These are phyloP conservation scores for Proteles cristata DNA, from an alignment of 2,113 vertebrate species.

Conservation along the genomic window DNA sequence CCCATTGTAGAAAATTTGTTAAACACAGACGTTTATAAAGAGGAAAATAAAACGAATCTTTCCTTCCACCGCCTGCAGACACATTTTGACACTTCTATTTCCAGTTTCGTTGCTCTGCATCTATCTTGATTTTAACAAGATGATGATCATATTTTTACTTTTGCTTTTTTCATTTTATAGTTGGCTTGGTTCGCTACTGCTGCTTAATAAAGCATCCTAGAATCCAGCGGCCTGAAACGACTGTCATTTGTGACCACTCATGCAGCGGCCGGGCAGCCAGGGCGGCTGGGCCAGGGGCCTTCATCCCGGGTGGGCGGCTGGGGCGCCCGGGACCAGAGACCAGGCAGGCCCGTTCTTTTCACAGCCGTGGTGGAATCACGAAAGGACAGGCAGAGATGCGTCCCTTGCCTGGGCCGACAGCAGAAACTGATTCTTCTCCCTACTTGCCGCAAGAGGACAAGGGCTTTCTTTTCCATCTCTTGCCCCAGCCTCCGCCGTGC, in stretches of 20 bases:
- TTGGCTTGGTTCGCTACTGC: background rate
- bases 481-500: accelerated
- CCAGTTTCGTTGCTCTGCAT: background rate
- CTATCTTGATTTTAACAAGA: background rate
- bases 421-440: background rate
- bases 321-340: background rate
- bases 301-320: background rate
- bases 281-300: background rate
- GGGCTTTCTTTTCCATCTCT: background rate
- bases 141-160: background rate
- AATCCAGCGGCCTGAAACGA: background rate
- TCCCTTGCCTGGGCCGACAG: background rate
- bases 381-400: background rate
- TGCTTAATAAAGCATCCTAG: background rate
- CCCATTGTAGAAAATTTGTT: background rate
- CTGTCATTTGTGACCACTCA: background rate
- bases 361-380: accelerated
- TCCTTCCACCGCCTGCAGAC: background rate
- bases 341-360: background rate
- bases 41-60: conserved; percentile 48
- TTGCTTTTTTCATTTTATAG: background rate
- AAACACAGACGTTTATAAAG: conserved; percentile 8
- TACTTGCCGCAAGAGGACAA: background rate
- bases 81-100: background rate
- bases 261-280: background rate